Evolutionary conservation across 2,797 vertebrate species (phyloP).

Genomic region (Microhierax caerulescens): DNA sequence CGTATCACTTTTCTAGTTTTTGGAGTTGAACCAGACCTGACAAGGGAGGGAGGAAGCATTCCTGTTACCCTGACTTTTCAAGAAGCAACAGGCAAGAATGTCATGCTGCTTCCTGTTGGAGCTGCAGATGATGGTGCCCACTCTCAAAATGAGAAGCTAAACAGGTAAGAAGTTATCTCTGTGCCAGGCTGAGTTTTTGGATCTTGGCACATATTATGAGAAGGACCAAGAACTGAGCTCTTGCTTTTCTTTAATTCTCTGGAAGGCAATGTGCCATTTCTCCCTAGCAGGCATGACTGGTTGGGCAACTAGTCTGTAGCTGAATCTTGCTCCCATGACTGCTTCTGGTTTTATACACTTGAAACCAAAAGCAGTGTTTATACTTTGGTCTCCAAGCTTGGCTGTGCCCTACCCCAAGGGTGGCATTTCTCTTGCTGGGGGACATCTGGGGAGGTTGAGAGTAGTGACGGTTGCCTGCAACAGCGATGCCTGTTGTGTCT

Average conservation of each 20-base stretch:
- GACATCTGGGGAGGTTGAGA: background rate
- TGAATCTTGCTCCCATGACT: background rate
- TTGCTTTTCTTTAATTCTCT: background rate
- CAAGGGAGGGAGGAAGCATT: slow-evolving; percentile 95
- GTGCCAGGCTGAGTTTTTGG: background rate
- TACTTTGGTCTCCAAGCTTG: background rate
- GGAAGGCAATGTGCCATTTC: background rate
- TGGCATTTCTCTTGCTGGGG: background rate
- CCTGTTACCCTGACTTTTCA: slow-evolving; percentile 96
- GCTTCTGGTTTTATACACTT: background rate
- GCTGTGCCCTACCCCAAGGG: accelerated
- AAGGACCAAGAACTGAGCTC: background rate
- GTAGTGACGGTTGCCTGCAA: background rate
- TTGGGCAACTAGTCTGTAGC: background rate
- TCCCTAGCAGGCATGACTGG: background rate
- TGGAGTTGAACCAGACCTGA: slow-evolving; percentile 94
- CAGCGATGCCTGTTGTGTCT: background rate
- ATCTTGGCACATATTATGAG: background rate
- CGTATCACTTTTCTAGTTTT: slow-evolving; percentile 80
- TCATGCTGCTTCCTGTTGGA: slow-evolving; percentile 94
- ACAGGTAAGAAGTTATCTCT: slow-evolving; percentile 79
- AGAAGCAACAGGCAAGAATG: slow-evolving; percentile 93
- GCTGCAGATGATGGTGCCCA: slow-evolving; percentile 95
- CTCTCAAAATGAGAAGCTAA: slow-evolving; percentile 97
- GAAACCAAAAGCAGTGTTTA: background rate